Conservation (phyloP, 2,113 vertebrate genomes). For the Sturnira hondurensis region DNA sequence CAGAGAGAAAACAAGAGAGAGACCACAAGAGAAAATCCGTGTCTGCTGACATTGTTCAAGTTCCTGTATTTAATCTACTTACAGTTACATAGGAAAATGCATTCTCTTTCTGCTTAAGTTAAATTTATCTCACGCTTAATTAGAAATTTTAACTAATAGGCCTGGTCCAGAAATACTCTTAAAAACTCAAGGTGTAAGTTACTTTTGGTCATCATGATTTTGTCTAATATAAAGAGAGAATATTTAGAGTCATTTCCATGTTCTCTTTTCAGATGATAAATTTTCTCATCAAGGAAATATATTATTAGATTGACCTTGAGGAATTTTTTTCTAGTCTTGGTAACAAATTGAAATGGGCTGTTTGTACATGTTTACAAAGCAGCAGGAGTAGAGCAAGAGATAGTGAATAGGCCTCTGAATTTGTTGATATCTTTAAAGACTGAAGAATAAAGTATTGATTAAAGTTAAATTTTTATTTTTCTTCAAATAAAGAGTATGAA, state of each 20-base stretch:
- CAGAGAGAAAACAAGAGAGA: not conserved
- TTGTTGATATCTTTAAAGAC: not conserved
- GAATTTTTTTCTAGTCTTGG: not conserved
- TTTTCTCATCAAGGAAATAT: not conserved
- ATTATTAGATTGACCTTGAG: not conserved
- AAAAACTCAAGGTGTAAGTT: not conserved
- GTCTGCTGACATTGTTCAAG: not conserved
- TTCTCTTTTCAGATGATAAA: not conserved
- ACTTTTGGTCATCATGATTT: not conserved
- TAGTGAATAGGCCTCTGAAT: not conserved
- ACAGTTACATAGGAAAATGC: not conserved
- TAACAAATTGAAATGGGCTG: not conserved
- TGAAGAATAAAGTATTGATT: not conserved
- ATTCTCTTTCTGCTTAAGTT: not conserved
- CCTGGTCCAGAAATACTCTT: not conserved
- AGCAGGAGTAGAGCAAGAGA: not conserved
- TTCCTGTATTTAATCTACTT: not conserved
- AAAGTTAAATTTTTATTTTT: not conserved
- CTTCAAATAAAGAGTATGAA: not conserved
- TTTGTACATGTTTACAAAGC: not conserved
- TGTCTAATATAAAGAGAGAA: not conserved
- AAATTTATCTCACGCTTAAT: conserved; percentile 5
- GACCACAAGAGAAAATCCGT: not conserved
- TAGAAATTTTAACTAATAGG: not conserved
- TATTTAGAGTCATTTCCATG: not conserved